Evolutionary conservation across 2,113 vertebrate genomes (phyloP).

Genomic region (Physeter macrocephalus): DNA sequence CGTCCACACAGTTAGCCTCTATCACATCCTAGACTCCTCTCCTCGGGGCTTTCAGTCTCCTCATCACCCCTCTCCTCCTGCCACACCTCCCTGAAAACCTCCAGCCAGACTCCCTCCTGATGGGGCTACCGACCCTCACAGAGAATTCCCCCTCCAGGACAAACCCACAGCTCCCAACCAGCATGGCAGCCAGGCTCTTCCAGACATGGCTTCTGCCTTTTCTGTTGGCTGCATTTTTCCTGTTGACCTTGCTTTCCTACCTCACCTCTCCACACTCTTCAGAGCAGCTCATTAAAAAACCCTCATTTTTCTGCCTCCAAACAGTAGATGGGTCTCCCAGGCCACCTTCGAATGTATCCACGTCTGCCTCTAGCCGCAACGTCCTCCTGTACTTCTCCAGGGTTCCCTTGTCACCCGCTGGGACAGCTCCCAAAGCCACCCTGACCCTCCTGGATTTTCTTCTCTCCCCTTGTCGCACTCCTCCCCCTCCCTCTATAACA

Average conservation of each 20-base stretch:
- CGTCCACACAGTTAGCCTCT: neutral
- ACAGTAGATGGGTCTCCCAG: neutral
- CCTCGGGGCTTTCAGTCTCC: neutral
- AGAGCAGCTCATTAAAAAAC: neutral
- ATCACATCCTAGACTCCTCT: neutral
- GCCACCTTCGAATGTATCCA: neutral
- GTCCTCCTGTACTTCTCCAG: neutral
- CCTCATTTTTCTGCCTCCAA: neutral
- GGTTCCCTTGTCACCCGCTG: neutral
- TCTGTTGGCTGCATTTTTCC: neutral
- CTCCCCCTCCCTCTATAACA: neutral
- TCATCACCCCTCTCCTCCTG: neutral
- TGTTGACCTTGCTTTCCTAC: neutral
- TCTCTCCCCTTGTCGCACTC: neutral
- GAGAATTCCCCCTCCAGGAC: neutral
- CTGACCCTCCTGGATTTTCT: neutral
- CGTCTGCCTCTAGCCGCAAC: fast-evolving
- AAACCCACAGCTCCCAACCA: too few species aligned
- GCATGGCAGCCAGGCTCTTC: neutral
- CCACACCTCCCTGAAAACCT: neutral
- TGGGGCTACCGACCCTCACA: neutral
- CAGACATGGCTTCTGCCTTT: neutral
- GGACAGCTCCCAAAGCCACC: neutral
- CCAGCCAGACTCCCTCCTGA: neutral
- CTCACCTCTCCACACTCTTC: neutral